Conservation (phyloP, 2,888 invertebrate genomes). For the Drosophila quinaria region DNA sequence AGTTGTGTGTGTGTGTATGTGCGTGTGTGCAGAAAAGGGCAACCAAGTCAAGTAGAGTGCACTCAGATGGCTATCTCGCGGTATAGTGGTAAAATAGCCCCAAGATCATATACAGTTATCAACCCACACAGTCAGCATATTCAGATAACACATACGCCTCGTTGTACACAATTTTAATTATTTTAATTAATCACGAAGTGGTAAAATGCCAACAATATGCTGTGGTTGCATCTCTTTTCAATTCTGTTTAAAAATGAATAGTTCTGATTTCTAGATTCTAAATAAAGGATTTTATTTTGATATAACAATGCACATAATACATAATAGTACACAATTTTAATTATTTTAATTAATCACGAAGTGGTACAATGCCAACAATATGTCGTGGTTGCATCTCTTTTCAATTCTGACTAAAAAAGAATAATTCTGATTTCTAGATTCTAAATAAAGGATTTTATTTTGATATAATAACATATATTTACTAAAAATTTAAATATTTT, state of each 20-base stretch:
- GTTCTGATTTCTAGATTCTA: too few species aligned
- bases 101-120: conserved; percentile 43
- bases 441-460: too few species aligned
- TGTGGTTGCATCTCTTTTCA: not conserved
- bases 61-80: conserved; percentile 35
- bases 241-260: too few species aligned
- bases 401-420: too few species aligned
- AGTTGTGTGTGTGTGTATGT: conserved; percentile 28
- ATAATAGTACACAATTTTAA: conserved; percentile 12
- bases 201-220: too few species aligned
- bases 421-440: too few species aligned
- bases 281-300: too few species aligned
- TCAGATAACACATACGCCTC: conserved; percentile 19
- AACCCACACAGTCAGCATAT: conserved; percentile 5
- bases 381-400: too few species aligned
- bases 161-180: conserved; percentile 9
- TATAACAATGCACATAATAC: too few species aligned
- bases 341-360: conserved; percentile 13
- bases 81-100: conserved; percentile 44
- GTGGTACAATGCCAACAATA: too few species aligned
- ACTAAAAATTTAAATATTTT: too few species aligned
- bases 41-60: conserved; percentile 45
- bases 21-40: conserved; percentile 44
- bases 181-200: conserved; percentile 14
- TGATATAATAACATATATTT: too few species aligned